These are phyloP conservation scores for Sitophilus oryzae DNA, from an alignment of 1,140 invertebrate genomes.

Conservation along the genomic window DNA sequence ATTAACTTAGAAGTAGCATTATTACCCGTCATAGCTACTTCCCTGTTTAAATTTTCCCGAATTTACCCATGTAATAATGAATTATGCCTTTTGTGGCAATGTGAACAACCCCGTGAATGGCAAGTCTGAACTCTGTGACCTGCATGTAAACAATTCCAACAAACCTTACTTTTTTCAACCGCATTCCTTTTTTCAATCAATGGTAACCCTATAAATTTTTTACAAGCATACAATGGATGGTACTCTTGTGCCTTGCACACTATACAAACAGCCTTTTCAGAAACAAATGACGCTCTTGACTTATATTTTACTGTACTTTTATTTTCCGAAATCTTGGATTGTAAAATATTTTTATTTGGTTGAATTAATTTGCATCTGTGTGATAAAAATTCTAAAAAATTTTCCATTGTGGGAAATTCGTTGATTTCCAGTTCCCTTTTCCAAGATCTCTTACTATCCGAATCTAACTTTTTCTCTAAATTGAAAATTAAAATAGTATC, in stretches of 20 bases:
- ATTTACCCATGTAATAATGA: neutral
- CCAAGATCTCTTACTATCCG: neutral
- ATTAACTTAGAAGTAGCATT: neutral
- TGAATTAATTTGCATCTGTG: neutral
- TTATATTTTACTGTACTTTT: neutral
- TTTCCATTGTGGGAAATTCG: neutral
- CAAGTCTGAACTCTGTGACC: neutral
- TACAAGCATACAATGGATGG: slow-evolving; percentile 3
- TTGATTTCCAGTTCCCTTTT: neutral
- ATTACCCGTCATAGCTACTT: neutral
- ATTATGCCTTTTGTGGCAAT: slow-evolving; percentile 5
- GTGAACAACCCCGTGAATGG: neutral
- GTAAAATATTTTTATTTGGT: neutral
- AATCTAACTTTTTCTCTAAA: neutral
- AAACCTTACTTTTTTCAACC: neutral
- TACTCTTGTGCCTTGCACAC: neutral
- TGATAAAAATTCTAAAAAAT: neutral
- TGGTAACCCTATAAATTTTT: neutral
- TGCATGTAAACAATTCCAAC: neutral
- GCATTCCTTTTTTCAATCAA: neutral
- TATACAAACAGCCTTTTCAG: neutral
- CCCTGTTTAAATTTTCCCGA: neutral
- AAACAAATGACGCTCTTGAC: neutral
- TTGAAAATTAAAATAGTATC: slow-evolving; percentile 1
- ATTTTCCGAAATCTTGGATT: neutral